phyloP scores from a whole-genome alignment of 2,797 vertebrate genomes.

The Tenualosa ilisha region DNA sequence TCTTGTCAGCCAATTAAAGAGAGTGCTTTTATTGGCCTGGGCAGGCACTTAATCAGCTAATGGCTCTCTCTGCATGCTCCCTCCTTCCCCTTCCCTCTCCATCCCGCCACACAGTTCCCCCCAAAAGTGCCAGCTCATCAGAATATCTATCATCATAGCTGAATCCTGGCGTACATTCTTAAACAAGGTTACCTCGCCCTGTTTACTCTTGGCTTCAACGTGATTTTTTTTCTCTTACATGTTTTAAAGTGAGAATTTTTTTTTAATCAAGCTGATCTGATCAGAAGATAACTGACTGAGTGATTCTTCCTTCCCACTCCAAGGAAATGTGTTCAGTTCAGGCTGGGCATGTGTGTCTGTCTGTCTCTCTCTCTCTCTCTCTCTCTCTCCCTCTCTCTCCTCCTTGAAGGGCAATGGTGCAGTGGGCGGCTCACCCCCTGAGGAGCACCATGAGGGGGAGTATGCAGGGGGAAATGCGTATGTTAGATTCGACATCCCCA shows the following conservation, averaged over 20 bases:
- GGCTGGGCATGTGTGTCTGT: conserved; percentile 41
- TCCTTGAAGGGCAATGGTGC: conserved; percentile 81
- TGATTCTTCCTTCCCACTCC: background rate
- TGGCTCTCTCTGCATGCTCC: conserved; percentile 51
- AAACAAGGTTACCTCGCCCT: conserved; percentile 51
- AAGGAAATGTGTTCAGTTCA: conserved; percentile 27
- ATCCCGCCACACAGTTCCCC: background rate
- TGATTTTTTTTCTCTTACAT: background rate
- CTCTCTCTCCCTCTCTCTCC: conserved; percentile 28
- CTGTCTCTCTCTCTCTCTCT: background rate
- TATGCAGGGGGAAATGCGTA: conserved; percentile 77
- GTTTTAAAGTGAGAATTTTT: background rate
- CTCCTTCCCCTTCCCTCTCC: background rate
- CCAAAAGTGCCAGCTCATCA: conserved; percentile 44
- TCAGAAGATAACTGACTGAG: conserved; percentile 24
- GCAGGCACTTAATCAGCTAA: conserved; percentile 71
- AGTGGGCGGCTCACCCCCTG: conserved; percentile 63
- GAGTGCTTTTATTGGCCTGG: conserved; percentile 69
- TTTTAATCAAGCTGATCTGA: background rate
- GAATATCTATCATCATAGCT: conserved; percentile 41
- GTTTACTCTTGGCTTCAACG: conserved; percentile 28
- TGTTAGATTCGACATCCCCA: conserved; percentile 88
- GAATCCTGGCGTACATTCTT: conserved; percentile 34
- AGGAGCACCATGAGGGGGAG: conserved; percentile 73
- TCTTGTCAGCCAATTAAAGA: conserved; percentile 71